A percentile compares a stretch with the other conserved stretches of the same genome.
These are phyloP conservation scores for Dromiciops gliroides DNA, from an alignment of 2,113 vertebrate species.

Conservation along the genomic window DNA sequence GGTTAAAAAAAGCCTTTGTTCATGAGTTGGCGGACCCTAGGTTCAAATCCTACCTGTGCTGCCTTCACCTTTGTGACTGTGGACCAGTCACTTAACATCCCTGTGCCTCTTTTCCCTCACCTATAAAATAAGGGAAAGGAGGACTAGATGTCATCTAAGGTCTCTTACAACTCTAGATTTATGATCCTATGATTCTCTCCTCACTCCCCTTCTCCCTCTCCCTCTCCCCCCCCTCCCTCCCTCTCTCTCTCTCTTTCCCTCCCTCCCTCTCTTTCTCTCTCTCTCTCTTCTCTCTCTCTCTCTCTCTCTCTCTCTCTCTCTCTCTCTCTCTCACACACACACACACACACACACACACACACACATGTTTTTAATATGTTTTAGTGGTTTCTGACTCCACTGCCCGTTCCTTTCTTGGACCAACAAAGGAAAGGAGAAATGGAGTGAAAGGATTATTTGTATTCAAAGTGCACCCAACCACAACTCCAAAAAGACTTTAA, in stretches of 20 bases:
- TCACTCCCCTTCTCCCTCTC: background rate
- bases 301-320: background rate
- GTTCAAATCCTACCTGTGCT: background rate
- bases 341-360: background rate
- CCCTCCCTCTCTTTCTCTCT: background rate
- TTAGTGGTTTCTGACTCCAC: background rate
- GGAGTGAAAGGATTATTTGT: background rate
- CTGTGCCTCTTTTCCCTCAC: background rate
- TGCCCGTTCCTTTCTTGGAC: background rate
- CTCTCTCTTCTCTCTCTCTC: background rate
- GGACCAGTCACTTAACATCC: background rate
- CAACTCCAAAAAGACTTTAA: slow-evolving; percentile 11
- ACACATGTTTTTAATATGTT: background rate
- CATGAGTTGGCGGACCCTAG: background rate
- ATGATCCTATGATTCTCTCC: background rate
- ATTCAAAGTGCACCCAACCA: background rate
- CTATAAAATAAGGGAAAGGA: background rate
- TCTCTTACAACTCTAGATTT: background rate
- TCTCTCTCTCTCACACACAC: too few relatives aligned
- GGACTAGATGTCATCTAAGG: background rate
- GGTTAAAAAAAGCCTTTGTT: background rate
- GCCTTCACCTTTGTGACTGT: background rate
- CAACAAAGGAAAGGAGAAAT: background rate
- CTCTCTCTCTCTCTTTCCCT: too few relatives aligned
- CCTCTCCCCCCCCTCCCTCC: too few relatives aligned